phyloP scores from a whole-genome alignment of 2,797 vertebrate species.

The Oophaga sylvatica region DNA sequence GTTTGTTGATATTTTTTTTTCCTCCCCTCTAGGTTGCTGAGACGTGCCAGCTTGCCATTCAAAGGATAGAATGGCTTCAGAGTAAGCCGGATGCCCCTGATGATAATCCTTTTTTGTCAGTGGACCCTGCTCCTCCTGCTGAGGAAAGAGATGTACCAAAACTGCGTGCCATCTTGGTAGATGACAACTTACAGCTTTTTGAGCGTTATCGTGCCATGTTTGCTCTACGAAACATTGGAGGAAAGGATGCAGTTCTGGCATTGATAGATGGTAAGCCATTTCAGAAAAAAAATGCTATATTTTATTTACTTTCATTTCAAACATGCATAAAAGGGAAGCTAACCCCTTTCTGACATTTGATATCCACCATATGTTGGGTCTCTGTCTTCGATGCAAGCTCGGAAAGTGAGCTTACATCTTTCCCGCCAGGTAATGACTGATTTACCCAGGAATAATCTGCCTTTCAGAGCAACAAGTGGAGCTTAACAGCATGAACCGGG shows the following conservation, averaged over 20 bases:
- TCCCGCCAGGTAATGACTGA: too few relatives aligned
- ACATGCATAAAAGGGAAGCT: too few relatives aligned
- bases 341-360: too few relatives aligned
- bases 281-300: background rate
- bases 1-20: background rate
- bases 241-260: slow-evolving; percentile 81
- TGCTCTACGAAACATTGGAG: slow-evolving; percentile 85
- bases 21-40: slow-evolving; percentile 83
- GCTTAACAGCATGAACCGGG: too few relatives aligned
- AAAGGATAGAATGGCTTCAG: slow-evolving; percentile 87
- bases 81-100: slow-evolving; percentile 65
- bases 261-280: slow-evolving; percentile 84
- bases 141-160: slow-evolving; percentile 71
- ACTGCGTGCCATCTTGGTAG: slow-evolving; percentile 78
- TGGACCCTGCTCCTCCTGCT: slow-evolving; percentile 90
- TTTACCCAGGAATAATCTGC: too few relatives aligned
- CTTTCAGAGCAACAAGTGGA: too few relatives aligned
- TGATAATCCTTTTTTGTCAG: slow-evolving; percentile 81
- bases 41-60: slow-evolving; percentile 90
- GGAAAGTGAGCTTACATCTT: too few relatives aligned
- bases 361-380: too few relatives aligned
- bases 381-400: too few relatives aligned
- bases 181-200: slow-evolving; percentile 82
- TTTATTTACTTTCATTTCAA: too few relatives aligned
- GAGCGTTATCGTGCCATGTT: slow-evolving; percentile 97